A percentile compares a stretch with the other conserved stretches of the same genome.
Conservation (phyloP, 2,888 invertebrate genomes). For the Dolichopus griseipennis region DNA sequence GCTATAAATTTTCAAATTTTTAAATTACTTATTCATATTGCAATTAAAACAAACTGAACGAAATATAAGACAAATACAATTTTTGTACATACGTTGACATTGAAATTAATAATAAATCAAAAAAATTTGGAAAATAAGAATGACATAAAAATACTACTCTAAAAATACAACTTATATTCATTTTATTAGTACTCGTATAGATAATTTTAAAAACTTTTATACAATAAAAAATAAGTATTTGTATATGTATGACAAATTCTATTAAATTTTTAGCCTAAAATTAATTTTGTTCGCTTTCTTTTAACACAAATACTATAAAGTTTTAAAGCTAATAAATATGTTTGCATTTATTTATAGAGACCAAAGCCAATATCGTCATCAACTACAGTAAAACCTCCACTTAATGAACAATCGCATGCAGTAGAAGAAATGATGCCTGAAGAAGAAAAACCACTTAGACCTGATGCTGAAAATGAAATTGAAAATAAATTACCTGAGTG, state of each 20-base stretch:
- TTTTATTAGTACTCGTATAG: not conserved
- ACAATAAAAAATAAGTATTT: not conserved
- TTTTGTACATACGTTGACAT: not conserved
- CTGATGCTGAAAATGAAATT: conserved; percentile 36
- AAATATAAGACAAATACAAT: not conserved
- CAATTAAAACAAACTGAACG: not conserved
- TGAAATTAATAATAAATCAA: not conserved
- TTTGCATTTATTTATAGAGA: not conserved
- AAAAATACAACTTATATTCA: not conserved
- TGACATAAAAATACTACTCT: no score
- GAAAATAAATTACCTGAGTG: conserved; percentile 40
- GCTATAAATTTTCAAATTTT: no score
- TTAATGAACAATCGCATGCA: not conserved
- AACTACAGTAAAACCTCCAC: conserved; percentile 7
- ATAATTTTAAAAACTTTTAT: not conserved
- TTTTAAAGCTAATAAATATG: conserved; percentile 22
- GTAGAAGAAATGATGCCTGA: conserved; percentile 19
- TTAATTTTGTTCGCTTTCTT: not conserved
- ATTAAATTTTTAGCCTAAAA: not conserved
- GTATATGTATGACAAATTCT: not conserved
- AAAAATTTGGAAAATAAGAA: not conserved
- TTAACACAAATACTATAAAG: not conserved
- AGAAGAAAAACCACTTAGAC: conserved; percentile 40
- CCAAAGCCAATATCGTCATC: conserved; percentile 19
- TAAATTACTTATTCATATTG: no score